These are phyloP conservation scores for Stegodyphus mimosarum DNA, from an alignment of 1,140 invertebrate genomes.

Conservation along the genomic window DNA sequence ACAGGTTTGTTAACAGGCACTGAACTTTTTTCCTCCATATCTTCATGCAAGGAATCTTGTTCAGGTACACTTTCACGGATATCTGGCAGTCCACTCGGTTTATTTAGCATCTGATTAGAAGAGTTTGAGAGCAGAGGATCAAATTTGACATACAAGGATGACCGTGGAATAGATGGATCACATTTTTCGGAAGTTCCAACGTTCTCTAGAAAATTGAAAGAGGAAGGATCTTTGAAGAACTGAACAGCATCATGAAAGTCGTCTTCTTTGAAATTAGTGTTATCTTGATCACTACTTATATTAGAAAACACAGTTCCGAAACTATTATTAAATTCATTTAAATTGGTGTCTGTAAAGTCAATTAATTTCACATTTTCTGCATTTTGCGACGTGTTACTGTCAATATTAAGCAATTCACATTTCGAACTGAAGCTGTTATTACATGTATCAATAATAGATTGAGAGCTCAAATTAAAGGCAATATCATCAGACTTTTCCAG, in stretches of 20 bases:
- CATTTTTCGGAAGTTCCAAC: slow-evolving; percentile 20
- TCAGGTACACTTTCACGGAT: background rate
- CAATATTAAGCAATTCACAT: too few relatives aligned
- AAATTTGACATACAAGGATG: slow-evolving; percentile 43
- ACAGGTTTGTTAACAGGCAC: background rate
- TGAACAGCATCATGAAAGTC: slow-evolving; percentile 51
- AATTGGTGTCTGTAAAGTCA: background rate
- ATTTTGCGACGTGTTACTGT: too few relatives aligned
- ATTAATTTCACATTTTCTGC: background rate
- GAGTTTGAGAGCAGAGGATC: slow-evolving; percentile 29
- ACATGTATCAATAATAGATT: too few relatives aligned
- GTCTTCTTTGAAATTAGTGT: background rate
- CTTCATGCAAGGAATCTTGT: background rate
- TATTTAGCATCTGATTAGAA: background rate
- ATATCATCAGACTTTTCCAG: too few relatives aligned
- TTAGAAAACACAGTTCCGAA: background rate
- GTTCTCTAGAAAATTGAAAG: slow-evolving; percentile 34
- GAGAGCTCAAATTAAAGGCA: too few relatives aligned
- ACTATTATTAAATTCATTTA: background rate
- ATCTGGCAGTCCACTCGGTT: background rate
- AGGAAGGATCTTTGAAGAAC: slow-evolving; percentile 47
- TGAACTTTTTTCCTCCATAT: background rate
- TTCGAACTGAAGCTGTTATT: too few relatives aligned
- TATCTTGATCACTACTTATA: background rate
- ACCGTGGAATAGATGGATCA: background rate